A percentile compares a stretch with the other conserved stretches of the same genome.
Conservation (phyloP, 2,888 invertebrate genomes). For the Polyploca ridens region DNA sequence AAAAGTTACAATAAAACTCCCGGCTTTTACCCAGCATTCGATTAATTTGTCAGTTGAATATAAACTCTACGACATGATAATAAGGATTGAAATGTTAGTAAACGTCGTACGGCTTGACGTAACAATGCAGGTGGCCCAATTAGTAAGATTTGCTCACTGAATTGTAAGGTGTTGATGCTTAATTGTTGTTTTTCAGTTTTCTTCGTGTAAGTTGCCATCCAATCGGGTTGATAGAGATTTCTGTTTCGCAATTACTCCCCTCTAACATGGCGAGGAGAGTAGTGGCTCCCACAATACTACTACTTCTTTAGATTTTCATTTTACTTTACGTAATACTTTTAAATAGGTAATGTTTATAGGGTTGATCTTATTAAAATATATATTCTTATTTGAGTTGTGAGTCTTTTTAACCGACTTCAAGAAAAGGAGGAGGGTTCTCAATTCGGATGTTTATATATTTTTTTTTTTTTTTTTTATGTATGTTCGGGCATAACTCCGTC, state of each 20-base stretch:
- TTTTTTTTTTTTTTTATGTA: no score
- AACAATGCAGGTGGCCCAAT: slow-evolving; percentile 43
- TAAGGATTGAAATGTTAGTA: slow-evolving; percentile 15
- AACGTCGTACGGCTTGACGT: background rate
- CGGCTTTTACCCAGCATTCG: slow-evolving; percentile 11
- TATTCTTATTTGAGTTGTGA: no score
- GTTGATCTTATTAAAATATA: no score
- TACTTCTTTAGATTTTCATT: no score
- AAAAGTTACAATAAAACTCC: slow-evolving; percentile 48
- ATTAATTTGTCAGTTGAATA: slow-evolving; percentile 14
- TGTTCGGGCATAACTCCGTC: no score
- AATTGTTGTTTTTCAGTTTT: slow-evolving; percentile 22
- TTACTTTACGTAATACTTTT: no score
- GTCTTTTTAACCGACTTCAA: no score
- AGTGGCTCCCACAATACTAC: no score
- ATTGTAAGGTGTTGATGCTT: slow-evolving; percentile 29
- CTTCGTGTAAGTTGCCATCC: background rate
- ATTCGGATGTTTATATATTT: no score
- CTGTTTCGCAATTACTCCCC: background rate
- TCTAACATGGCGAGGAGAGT: background rate
- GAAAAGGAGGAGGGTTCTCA: no score
- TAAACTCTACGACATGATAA: slow-evolving; percentile 5
- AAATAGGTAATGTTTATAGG: no score
- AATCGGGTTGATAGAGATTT: background rate
- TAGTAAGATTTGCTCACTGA: slow-evolving; percentile 35